Percentiles rank a stretch among this genome's conserved stretches.
phyloP scores from a whole-genome alignment of 2,113 vertebrate species.

The Melospiza melodia region DNA sequence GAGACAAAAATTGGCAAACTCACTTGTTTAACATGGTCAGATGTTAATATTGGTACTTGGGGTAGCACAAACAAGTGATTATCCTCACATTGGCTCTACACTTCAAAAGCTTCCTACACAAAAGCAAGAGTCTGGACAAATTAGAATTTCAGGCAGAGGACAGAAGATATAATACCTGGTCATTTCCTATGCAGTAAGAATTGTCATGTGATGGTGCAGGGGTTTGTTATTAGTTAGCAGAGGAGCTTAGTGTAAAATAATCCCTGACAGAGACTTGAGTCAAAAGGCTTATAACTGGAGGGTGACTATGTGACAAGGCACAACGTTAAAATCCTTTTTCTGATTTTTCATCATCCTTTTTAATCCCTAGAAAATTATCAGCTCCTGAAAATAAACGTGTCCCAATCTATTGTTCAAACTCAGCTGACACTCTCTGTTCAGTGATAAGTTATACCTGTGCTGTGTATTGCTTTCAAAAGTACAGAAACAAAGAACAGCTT shows the following conservation, averaged over 20 bases:
- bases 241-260: not conserved
- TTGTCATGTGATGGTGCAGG: not conserved
- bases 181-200: not conserved
- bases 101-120: not conserved
- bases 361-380: not conserved
- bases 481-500: not conserved
- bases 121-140: not conserved
- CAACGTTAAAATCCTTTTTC: not conserved
- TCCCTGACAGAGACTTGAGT: not conserved
- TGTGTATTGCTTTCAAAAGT: not conserved
- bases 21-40: not conserved
- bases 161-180: not conserved
- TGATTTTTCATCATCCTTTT: not conserved
- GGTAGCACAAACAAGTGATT: not conserved
- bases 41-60: not conserved
- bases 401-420: not conserved
- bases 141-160: not conserved
- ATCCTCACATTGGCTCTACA: not conserved
- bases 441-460: not conserved
- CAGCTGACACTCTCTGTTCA: not conserved
- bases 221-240: not conserved
- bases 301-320: not conserved
- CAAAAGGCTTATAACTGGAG: not conserved
- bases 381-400: not conserved
- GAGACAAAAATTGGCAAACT: not conserved